Base-by-base conservation (phyloP, 2,797 vertebrate species). In the Dromococcyx pavoninus region DNA sequence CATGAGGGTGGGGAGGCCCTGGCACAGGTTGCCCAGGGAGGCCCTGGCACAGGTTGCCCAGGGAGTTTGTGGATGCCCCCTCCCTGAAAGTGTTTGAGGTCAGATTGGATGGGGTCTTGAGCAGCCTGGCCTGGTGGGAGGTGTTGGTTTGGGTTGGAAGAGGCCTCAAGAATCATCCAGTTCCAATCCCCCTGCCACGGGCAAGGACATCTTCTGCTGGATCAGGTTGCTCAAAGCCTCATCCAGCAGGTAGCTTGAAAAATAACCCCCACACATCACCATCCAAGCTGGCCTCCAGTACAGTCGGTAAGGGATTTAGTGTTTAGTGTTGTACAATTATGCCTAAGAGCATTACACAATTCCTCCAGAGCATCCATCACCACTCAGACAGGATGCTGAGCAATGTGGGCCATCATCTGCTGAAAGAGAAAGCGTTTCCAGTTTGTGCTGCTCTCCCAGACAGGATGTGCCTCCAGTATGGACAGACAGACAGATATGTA, bases 401-500 rank as follows among this genome's bases (percentile, higher is more conserved):
- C 46, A 66, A 75, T 11, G 11, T 3, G 15, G 39, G 53, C 50
- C 50, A 28, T 5, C 30, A 17, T 35, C 53, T 85, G 79, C 32
- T 77, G 82, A 48, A 28, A 62, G 60, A 84, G 28, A 24, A 64
- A 23, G 17, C 24, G 39, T 27, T 69, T 33, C 44, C 72, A 60
- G 46, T 44, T 35, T 69, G 17, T 28, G 60, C 72, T 56, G 27
- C 57, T 62, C 62, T 41, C 60, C 48, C 53, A 72, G 44, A 65
- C 10, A 21, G 11, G 16, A 5, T 1, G 8, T 58, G 30, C 22
- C 51, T 70, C 65, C 18, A 5, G 16, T 10, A 23, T 4, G 2
- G 11, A 56, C 2, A 8, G 13, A 66, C 0, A 58, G 6, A n/a
- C 5, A 33, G 7, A 19, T 13, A 33, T 2, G 4, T 27, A 12